Conservation (phyloP, 2,797 vertebrate species). For the Sorex maritimensis region DNA sequence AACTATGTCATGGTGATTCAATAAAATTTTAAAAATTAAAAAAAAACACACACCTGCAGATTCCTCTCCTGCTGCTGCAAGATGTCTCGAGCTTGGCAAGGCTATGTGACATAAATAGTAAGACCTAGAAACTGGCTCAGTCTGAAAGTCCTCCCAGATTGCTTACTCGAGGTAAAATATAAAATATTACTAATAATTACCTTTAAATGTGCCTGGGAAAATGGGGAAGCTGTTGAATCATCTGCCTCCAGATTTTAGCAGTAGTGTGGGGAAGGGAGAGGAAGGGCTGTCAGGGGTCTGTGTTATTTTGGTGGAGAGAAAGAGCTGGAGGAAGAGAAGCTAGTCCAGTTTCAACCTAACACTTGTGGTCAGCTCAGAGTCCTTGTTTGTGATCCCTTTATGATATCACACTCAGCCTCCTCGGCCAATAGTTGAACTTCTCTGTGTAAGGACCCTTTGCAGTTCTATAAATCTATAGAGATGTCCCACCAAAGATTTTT, state of each 20-base stretch:
- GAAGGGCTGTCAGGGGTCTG: not conserved
- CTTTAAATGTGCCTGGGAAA: conserved; percentile 26
- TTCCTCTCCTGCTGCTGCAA: not conserved
- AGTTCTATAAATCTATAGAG: not conserved
- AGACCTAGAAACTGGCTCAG: not conserved
- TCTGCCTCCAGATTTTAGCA: conserved; percentile 5
- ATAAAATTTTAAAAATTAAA: too few species aligned
- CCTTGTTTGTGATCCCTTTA: not conserved
- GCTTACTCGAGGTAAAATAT: not conserved
- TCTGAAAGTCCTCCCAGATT: not conserved
- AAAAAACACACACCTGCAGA: too few species aligned
- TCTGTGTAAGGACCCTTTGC: not conserved
- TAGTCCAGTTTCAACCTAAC: too few species aligned
- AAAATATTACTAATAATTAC: conserved; percentile 15
- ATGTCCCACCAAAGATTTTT: not conserved
- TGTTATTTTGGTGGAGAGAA: conserved; percentile 59
- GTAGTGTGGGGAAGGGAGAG: conserved; percentile 56
- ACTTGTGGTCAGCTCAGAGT: too few species aligned
- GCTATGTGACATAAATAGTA: not conserved
- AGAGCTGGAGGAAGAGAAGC: conserved; percentile 66
- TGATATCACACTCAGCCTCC: not conserved
- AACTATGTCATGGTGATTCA: too few species aligned
- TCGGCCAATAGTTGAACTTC: not conserved
- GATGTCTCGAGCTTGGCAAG: not conserved
- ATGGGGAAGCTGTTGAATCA: not conserved